These are phyloP conservation scores for Pseudanteris insignis DNA, from an alignment of 2,888 invertebrate genomes.

Conservation along the genomic window DNA sequence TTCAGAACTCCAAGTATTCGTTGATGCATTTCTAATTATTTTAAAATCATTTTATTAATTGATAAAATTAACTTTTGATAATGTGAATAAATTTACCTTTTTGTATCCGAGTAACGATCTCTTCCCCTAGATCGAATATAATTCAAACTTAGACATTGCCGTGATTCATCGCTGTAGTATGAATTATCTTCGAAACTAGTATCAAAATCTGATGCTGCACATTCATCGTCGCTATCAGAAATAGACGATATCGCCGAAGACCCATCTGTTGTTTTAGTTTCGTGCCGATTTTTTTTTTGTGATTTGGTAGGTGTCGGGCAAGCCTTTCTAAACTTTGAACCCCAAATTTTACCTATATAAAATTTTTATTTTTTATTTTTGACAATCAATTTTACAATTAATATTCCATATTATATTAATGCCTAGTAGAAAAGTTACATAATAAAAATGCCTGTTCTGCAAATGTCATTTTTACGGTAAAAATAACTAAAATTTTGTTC, in stretches of 20 bases:
- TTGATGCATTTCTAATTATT: constrained; percentile 48
- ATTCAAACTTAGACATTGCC: constrained; percentile 45
- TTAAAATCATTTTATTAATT: neutral
- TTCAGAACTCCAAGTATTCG: constrained; percentile 79
- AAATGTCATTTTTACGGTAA: too few relatives aligned
- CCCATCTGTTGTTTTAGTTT: constrained; percentile 52
- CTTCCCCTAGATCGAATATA: constrained; percentile 49
- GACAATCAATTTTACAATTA: too few relatives aligned
- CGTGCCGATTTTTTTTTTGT: constrained; percentile 52
- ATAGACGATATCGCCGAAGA: constrained; percentile 55
- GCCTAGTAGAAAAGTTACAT: too few relatives aligned
- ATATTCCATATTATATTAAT: too few relatives aligned
- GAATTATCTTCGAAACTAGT: constrained; percentile 60
- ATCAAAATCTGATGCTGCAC: constrained; percentile 51
- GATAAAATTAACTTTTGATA: neutral
- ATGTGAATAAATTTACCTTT: constrained; percentile 46
- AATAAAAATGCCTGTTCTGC: too few relatives aligned
- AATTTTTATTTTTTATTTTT: neutral
- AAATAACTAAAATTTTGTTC: too few relatives aligned
- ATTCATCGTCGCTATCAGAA: constrained; percentile 59
- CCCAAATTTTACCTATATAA: constrained; percentile 60
- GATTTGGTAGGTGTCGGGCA: constrained; percentile 51
- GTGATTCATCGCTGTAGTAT: constrained; percentile 59
- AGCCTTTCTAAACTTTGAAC: constrained; percentile 53
- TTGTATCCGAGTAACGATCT: constrained; percentile 46